Evolutionary conservation across 2,888 invertebrate species (phyloP), one percentile per base, ranked within the genome.

Genomic region (Drosophila greeni): DNA sequence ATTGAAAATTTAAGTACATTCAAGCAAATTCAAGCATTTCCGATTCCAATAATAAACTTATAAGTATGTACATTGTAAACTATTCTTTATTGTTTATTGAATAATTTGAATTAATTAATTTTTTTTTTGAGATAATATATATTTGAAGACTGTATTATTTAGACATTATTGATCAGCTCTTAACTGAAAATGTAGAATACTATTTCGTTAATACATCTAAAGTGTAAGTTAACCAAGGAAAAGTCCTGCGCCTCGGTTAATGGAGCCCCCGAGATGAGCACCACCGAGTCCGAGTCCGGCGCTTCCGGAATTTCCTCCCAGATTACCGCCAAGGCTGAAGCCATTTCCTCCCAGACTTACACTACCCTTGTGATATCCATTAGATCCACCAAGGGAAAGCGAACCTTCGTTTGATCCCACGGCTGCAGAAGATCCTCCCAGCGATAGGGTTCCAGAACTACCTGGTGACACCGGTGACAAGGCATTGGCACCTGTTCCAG

Each of bases 311-410:
- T 18, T 29, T 9, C 31, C 43, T 0, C 37, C 58, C 5, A 37
- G 18, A 45, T 57, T 58, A n/a, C 59, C 58, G 6, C 43, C 58
- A 5, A 59, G 58, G 16, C 9, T 59, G 5, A 57, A 37, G 4
- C 59, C 57, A 14, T 37, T 57, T 57, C 29, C 34, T 11, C 57
- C 57, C 3, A 57, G 34, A 37, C 23, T 31, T 3, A 24, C 16
- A 18, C 43, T 57, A 31, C 58, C 57, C 23, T 3, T 8, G 4
- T 29, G 18, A 45, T 59, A 56, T 8, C 57, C 34, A 14, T 23
- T 42, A 7, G 33, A 40, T 6, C 53, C 53, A 2, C 42, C 53
- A 24, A 43, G 16, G 16, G 53, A 49, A 16, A 31, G 23, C 3
- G 36, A 37, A 9, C 18, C 37, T 3, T 5, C 16, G 12, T 24